These are phyloP conservation scores for Mimachlamys varia DNA, from an alignment of 2,888 invertebrate species.

Conservation along the genomic window DNA sequence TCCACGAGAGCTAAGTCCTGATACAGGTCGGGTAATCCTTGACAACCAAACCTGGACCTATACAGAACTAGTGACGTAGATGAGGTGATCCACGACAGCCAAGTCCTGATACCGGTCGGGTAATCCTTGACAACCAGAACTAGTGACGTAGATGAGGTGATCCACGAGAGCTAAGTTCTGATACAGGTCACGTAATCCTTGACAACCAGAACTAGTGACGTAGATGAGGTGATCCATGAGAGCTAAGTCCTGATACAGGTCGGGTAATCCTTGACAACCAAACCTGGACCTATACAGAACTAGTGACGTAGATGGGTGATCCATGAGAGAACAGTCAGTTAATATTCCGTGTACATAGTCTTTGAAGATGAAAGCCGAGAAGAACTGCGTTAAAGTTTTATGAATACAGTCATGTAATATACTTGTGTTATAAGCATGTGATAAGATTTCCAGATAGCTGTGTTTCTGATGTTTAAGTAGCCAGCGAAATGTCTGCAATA, in stretches of 20 bases:
- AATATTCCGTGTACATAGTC: not conserved
- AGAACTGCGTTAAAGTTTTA: not conserved
- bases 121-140: not conserved
- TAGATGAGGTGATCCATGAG: not conserved
- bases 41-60: too few species aligned
- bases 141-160: not conserved
- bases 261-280: not conserved
- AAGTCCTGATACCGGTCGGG: not conserved
- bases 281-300: too few species aligned
- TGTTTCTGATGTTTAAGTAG: conserved; percentile 2
- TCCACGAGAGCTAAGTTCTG: not conserved
- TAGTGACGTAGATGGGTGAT: not conserved
- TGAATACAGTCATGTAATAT: not conserved
- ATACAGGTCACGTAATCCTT: not conserved
- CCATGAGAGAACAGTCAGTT: not conserved
- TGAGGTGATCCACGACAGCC: not conserved
- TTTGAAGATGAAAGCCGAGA: not conserved
- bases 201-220: not conserved
- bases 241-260: not conserved
- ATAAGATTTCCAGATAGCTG: conserved; percentile 1
- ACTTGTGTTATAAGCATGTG: not conserved
- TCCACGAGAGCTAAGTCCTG: not conserved
- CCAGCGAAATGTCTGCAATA: conserved; percentile 10
- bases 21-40: not conserved
- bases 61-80: not conserved